Base-by-base conservation (phyloP, 2,888 invertebrate genomes). In the Callyntrura sp. region DNA sequence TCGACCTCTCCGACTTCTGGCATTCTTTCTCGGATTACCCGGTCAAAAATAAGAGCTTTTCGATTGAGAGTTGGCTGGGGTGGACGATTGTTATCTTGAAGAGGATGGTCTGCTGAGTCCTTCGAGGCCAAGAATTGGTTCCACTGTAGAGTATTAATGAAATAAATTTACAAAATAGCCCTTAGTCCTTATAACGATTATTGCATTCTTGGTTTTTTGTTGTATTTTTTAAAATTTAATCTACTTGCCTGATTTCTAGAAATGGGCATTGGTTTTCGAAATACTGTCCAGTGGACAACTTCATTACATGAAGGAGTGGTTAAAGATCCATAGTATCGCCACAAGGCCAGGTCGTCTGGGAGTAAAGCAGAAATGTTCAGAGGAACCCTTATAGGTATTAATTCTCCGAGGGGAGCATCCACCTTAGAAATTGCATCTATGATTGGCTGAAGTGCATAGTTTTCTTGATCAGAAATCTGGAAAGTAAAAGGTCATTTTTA, bases 51-150 rank as follows among this genome's bases (percentile, higher is more conserved):
- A 0, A 25, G 79, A 0, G 92, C 88, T 17, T 68, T 88, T 20
- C 93, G 60, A 23, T 88, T 88, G 4, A 84, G 84, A 1, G 91
- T 78, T n/a, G 92, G 90, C 83, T 92, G 91, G 0, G 91, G 78
- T 1, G 93, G 93, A 20, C 93, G 76, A 83, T 79, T 92, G 81
- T 93, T 93, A 84, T 93, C 92, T n/a, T 91, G 91, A 17, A 93
- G 48, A 4, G 81, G 76, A 14, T 88, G 84, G 0, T 55, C 87
- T 51, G 86, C 76, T n/a, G 81, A 57, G 57, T 92, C 92, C 25
- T 90, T 87, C 14, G 91, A 82, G 3, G 17, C 70, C 62, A 90
- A 70, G 88, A 93, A 93, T 23, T 85, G 85, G 2, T 91, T 82
- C 60, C 92, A 78, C 92, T 93, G 35, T 6, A 2, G 35, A 35